These are phyloP conservation scores for Polymixis flavicincta DNA, from an alignment of 2,888 invertebrate genomes.

Conservation along the genomic window DNA sequence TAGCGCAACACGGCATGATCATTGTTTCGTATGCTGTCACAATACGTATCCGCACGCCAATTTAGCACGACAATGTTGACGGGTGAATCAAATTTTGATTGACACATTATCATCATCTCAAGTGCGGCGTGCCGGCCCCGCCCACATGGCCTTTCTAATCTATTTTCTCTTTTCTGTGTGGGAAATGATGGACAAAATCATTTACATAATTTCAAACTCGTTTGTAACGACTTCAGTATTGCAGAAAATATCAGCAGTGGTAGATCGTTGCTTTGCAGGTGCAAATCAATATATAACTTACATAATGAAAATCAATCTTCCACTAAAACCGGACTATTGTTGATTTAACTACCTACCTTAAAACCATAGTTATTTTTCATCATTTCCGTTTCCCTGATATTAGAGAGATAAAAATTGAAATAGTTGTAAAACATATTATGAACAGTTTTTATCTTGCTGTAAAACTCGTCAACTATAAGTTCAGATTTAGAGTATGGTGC, in stretches of 20 bases:
- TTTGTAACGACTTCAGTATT: too few species aligned
- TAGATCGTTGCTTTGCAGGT: background rate
- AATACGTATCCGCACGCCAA: too few species aligned
- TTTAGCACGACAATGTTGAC: too few species aligned
- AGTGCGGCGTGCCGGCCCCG: too few species aligned
- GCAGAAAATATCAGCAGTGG: background rate
- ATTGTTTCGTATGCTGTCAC: too few species aligned
- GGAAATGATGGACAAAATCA: too few species aligned
- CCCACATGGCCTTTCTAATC: too few species aligned
- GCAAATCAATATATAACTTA: background rate
- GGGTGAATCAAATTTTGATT: too few species aligned
- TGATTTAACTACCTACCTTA: background rate
- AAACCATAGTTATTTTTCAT: constrained; percentile 9
- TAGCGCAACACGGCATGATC: too few species aligned
- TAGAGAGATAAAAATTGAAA: background rate
- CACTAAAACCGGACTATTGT: background rate
- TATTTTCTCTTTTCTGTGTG: too few species aligned
- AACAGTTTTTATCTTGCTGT: constrained; percentile 11
- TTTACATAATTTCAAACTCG: too few species aligned
- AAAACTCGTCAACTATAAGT: constrained; percentile 23
- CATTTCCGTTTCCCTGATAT: constrained; percentile 20
- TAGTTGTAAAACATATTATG: constrained; percentile 11
- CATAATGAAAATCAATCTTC: background rate
- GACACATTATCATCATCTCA: too few species aligned
- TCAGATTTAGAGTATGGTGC: constrained; percentile 44